Percentiles rank a stretch among this genome's conserved stretches.
Conservation (phyloP, 2,797 vertebrate genomes). For the Mus spretus region DNA sequence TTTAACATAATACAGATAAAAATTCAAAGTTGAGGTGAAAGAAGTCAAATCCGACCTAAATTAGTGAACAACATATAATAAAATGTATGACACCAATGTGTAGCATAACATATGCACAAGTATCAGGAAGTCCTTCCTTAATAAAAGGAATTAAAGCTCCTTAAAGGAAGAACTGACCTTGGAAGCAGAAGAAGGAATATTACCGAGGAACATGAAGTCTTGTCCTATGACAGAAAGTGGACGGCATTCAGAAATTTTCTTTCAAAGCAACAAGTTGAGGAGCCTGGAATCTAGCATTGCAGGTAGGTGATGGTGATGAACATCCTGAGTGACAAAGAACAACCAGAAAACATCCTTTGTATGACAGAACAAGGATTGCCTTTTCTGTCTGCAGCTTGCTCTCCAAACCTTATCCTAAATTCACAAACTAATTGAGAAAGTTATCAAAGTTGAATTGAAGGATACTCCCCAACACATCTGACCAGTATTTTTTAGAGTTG, state of each 20-base stretch:
- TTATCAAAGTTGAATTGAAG: background rate
- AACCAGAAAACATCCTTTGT: background rate
- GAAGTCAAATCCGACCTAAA: background rate
- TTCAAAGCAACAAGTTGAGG: background rate
- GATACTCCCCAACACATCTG: background rate
- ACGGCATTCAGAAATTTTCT: background rate
- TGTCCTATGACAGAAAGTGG: background rate
- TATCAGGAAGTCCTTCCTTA: background rate
- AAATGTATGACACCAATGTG: background rate
- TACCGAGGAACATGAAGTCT: background rate
- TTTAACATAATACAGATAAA: background rate
- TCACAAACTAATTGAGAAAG: slow-evolving; percentile 4
- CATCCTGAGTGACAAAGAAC: background rate
- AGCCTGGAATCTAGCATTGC: background rate
- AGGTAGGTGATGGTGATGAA: background rate
- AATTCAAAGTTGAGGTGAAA: background rate
- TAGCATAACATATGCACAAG: background rate
- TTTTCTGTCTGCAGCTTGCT: background rate
- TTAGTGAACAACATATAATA: background rate
- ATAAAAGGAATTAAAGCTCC: background rate
- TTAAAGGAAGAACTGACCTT: background rate
- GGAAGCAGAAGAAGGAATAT: background rate
- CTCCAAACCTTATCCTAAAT: background rate
- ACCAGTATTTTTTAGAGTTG: background rate
- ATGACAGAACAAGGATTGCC: background rate